phyloP scores from a whole-genome alignment of 2,888 invertebrate genomes.

The Polyommatus iphigenia region DNA sequence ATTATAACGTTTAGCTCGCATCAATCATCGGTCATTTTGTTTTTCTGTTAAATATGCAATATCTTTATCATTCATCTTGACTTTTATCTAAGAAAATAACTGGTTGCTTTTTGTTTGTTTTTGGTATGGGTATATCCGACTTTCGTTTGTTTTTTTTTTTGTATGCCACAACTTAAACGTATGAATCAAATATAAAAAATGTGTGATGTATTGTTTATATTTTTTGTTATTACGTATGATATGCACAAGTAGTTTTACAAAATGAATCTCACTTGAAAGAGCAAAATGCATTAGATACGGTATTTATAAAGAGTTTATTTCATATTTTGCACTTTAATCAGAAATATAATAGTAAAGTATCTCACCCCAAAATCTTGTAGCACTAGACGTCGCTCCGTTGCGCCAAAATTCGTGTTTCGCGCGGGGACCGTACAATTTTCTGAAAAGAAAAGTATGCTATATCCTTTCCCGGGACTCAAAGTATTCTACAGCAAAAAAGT shows the following conservation, averaged over 20 bases:
- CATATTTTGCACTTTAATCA: no score
- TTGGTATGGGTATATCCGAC: neutral
- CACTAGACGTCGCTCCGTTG: no score
- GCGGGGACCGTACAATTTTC: no score
- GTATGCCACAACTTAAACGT: no score
- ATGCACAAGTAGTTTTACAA: neutral
- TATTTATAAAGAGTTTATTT: neutral
- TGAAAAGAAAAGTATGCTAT: no score
- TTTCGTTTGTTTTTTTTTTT: no score
- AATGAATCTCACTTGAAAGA: no score
- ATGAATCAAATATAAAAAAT: neutral
- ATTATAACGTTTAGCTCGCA: constrained; percentile 65
- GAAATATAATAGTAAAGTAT: no score
- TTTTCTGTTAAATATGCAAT: constrained; percentile 39
- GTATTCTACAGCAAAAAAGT: no score
- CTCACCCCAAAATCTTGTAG: no score
- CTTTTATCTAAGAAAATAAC: constrained; percentile 18
- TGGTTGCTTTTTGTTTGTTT: neutral
- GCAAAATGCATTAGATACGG: neutral
- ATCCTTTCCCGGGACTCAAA: no score
- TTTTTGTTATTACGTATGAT: neutral
- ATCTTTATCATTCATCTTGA: constrained; percentile 24
- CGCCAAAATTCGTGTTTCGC: no score
- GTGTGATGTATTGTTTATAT: neutral
- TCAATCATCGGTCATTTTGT: constrained; percentile 57